Evolutionary conservation across 2,113 vertebrate species (phyloP).

Genomic region (Caranx melampygus): DNA sequence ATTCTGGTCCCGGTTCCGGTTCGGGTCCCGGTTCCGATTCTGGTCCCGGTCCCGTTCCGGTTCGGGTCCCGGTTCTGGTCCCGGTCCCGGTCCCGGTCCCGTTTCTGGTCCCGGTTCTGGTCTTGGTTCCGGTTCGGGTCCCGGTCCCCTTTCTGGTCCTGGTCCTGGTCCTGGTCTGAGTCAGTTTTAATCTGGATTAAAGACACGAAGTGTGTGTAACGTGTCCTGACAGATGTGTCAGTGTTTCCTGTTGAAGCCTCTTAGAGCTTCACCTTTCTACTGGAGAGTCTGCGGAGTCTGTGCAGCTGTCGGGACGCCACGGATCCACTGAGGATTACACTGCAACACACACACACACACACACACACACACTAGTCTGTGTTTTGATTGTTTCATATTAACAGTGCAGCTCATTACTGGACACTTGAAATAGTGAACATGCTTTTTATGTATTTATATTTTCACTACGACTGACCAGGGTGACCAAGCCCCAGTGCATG

Average conservation of each 20-base stretch:
- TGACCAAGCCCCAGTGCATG: background rate
- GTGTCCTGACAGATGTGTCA: conserved; percentile 31
- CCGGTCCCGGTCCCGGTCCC: too few species aligned
- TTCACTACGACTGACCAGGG: too few species aligned
- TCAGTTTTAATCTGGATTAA: background rate
- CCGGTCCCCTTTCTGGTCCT: too few species aligned
- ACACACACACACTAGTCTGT: too few species aligned
- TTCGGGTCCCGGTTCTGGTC: too few species aligned
- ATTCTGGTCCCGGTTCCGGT: too few species aligned
- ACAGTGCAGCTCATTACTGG: background rate
- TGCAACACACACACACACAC: background rate
- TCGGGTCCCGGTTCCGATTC: too few species aligned
- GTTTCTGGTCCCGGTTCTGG: too few species aligned
- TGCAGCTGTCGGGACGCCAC: conserved; percentile 6
- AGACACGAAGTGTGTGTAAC: background rate
- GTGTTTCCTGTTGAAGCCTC: conserved; percentile 53
- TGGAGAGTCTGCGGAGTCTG: conserved; percentile 1
- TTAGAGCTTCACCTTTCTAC: conserved; percentile 34
- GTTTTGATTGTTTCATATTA: background rate
- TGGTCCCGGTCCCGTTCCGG: too few species aligned
- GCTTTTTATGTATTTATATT: background rate
- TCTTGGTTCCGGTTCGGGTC: too few species aligned
- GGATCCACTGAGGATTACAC: conserved; percentile 29
- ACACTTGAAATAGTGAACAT: background rate
- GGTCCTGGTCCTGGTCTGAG: too few species aligned